These are phyloP conservation scores for Lasioglossum figueresi DNA, from an alignment of 2,888 invertebrate genomes.

Conservation along the genomic window DNA sequence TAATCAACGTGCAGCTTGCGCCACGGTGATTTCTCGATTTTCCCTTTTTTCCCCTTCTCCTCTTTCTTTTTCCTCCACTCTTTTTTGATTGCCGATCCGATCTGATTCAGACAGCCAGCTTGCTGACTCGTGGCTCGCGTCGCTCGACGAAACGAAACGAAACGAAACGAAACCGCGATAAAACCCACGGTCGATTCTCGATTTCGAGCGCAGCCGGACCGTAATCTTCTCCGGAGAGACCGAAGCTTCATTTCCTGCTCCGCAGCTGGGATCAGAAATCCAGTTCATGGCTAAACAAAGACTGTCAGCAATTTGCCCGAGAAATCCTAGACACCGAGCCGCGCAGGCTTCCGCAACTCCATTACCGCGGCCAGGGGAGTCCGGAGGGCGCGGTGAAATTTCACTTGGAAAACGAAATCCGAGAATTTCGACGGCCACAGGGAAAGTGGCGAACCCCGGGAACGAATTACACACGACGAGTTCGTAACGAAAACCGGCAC, in stretches of 20 bases:
- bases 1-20: constrained; percentile 7
- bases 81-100: neutral
- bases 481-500: neutral
- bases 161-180: constrained; percentile 29
- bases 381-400: constrained; percentile 27
- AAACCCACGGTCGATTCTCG: constrained; percentile 35
- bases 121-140: neutral
- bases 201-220: constrained; percentile 22
- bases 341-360: constrained; percentile 25
- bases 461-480: neutral
- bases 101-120: neutral
- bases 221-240: constrained; percentile 31
- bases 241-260: constrained; percentile 40
- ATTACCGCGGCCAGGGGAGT: constrained; percentile 15
- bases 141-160: neutral
- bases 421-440: neutral
- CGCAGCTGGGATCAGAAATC: constrained; percentile 36
- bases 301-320: constrained; percentile 36
- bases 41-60: neutral
- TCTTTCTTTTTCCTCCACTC: neutral
- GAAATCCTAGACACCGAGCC: constrained; percentile 37
- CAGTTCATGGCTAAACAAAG: constrained; percentile 47
- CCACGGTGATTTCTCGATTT: neutral
- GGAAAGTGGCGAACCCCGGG: neutral
- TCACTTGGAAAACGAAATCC: constrained; percentile 37